Percentiles rank a stretch among this genome's conserved stretches.
phyloP scores from a whole-genome alignment of 2,113 vertebrate genomes.

The Genyomyrus donnyi region DNA sequence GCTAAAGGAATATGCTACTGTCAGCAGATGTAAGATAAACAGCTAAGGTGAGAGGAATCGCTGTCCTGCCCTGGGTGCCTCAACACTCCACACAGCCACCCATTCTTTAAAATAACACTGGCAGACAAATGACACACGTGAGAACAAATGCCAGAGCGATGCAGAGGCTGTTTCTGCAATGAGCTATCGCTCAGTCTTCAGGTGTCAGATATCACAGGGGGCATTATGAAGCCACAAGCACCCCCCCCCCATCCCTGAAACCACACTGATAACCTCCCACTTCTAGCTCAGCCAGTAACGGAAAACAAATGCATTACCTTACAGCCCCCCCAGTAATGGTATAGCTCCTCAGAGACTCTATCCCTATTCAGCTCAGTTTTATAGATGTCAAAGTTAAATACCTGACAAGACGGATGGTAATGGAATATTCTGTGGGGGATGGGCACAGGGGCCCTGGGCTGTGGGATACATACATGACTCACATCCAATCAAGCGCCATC shows the following conservation, averaged over 20 bases:
- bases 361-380: conserved; percentile 16
- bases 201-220: background rate
- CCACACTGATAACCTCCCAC: conserved; percentile 4
- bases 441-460: background rate
- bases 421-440: background rate
- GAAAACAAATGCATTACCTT: conserved; percentile 8
- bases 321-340: background rate
- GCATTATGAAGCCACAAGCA: background rate
- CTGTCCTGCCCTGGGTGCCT: background rate
- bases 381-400: conserved; percentile 22
- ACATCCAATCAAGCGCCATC: background rate
- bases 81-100: background rate
- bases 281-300: background rate
- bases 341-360: conserved; percentile 20
- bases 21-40: background rate
- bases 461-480: background rate
- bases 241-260: background rate
- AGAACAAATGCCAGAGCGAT: background rate
- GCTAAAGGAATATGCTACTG: background rate
- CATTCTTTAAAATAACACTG: background rate
- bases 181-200: background rate
- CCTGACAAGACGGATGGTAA: conserved; percentile 23
- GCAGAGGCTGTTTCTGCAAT: background rate
- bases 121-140: background rate
- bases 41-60: background rate